These are phyloP conservation scores for Rhodinocichla rosea DNA, from an alignment of 2,113 vertebrate species.

Conservation along the genomic window DNA sequence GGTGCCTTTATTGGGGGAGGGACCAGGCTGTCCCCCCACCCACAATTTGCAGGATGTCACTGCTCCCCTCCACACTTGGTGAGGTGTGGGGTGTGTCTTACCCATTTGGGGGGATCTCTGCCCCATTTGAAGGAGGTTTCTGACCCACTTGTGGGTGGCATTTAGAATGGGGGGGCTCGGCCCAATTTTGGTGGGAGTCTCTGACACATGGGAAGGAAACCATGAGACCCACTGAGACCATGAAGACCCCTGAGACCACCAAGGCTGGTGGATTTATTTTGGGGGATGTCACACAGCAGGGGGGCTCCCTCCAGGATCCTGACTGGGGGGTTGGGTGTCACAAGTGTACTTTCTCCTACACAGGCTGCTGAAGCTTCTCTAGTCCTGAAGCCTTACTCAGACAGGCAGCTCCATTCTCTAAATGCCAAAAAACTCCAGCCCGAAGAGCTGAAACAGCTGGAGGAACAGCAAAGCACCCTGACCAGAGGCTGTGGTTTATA, in stretches of 20 bases:
- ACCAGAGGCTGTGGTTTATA: rapidly evolving
- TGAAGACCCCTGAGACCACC: neutral
- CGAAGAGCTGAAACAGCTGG: neutral
- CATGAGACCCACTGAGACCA: neutral
- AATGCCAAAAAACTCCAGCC: neutral
- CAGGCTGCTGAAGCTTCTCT: rapidly evolving
- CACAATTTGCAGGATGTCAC: neutral
- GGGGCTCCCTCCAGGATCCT: neutral
- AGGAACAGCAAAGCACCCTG: neutral
- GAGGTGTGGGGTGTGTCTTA: no score
- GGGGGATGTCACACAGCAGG: neutral
- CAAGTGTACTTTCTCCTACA: neutral
- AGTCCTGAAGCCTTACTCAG: neutral
- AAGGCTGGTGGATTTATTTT: neutral
- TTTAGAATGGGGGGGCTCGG: neutral
- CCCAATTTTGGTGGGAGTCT: neutral
- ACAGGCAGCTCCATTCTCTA: neutral
- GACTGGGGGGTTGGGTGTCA: neutral
- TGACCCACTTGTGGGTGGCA: neutral
- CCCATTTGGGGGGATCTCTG: neutral
- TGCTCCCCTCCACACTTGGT: neutral
- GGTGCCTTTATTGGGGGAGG: rapidly evolving
- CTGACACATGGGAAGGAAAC: neutral
- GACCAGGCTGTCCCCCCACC: rapidly evolving
- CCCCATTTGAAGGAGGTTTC: neutral